These are phyloP conservation scores for Erpobdella octoculata DNA, from an alignment of 2,888 invertebrate species.

Conservation along the genomic window DNA sequence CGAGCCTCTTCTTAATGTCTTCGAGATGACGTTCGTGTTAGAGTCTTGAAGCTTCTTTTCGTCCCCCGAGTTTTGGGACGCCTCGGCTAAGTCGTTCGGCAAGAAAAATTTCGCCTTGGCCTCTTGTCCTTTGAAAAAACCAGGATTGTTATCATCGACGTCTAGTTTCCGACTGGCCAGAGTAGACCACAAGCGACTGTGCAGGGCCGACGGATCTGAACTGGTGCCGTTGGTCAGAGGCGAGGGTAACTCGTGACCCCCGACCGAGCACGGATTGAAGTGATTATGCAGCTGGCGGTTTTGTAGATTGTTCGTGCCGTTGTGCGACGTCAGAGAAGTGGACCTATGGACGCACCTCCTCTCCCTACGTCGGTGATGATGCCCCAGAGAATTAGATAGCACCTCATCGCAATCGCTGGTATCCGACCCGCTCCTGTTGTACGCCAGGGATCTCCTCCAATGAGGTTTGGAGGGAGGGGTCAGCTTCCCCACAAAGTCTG, in stretches of 20 bases:
- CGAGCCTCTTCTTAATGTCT: neutral
- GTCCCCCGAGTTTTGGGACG: neutral
- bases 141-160: neutral
- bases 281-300: neutral
- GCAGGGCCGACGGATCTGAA: neutral
- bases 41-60: neutral
- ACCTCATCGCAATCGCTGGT: constrained; percentile 68
- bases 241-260: neutral
- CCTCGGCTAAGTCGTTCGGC: neutral
- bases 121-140: neutral
- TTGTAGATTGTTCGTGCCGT: neutral
- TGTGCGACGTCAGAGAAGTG: neutral
- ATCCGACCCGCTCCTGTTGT: constrained; percentile 87
- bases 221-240: neutral
- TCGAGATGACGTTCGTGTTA: constrained; percentile 8
- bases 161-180: constrained; percentile 5
- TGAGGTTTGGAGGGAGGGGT: neutral
- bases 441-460: neutral
- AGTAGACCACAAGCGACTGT: constrained; percentile 5
- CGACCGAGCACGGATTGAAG: neutral
- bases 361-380: constrained; percentile 7
- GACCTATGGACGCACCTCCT: neutral
- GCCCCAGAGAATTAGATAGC: neutral
- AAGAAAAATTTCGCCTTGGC: neutral
- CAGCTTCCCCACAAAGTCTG: constrained; percentile 9